A percentile compares a stretch with the other conserved stretches of the same genome.
These are phyloP conservation scores for Planiliza haematocheilus DNA, from an alignment of 2,113 vertebrate genomes.

Conservation along the genomic window DNA sequence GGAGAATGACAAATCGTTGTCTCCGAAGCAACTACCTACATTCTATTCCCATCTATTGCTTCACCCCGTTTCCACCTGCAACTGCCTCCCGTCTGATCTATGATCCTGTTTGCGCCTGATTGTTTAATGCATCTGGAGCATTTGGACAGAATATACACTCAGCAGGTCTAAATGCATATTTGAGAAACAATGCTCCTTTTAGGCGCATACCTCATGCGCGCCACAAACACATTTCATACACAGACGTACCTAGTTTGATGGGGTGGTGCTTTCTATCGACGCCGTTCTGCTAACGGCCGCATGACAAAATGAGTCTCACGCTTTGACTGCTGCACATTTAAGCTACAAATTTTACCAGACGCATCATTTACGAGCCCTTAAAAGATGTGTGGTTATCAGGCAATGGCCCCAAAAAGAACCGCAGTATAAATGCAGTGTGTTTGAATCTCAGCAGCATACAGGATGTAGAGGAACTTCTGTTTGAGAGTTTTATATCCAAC, in stretches of 20 bases:
- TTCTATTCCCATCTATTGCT: constrained; percentile 57
- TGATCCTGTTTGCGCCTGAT: constrained; percentile 14
- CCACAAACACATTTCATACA: background rate
- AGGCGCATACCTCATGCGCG: background rate
- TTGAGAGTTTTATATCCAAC: background rate
- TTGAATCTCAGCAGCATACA: background rate
- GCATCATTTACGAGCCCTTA: no score
- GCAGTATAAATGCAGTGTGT: background rate
- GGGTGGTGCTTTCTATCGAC: no score
- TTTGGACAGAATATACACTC: background rate
- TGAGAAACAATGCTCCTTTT: background rate
- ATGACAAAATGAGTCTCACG: no score
- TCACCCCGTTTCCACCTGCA: constrained; percentile 34
- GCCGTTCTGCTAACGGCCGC: no score
- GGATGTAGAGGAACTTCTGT: no score
- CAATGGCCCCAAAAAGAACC: background rate
- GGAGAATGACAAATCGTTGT: constrained; percentile 69
- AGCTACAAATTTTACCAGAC: no score
- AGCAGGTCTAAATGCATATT: background rate
- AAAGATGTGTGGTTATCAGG: no score
- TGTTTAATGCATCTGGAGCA: constrained; percentile 15
- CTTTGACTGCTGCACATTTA: no score
- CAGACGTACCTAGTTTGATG: background rate
- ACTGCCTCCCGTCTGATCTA: constrained; percentile 38
- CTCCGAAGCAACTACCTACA: constrained; percentile 61